These are phyloP conservation scores for Malurus splendens DNA, from an alignment of 2,797 vertebrate species.

Conservation along the genomic window DNA sequence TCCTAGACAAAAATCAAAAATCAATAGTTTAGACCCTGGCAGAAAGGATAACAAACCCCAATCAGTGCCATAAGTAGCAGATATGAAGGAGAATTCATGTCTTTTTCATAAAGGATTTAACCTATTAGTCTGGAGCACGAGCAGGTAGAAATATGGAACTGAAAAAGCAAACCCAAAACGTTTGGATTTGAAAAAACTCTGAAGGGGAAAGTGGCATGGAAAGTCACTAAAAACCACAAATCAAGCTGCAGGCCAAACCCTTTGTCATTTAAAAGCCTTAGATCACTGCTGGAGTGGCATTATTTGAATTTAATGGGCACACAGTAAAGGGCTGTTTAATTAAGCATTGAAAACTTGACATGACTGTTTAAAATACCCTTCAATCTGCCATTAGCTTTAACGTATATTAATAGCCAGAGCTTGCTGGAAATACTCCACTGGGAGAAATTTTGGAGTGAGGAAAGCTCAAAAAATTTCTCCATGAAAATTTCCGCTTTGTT, in stretches of 20 bases:
- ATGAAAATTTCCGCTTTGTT: neutral
- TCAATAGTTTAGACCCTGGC: neutral
- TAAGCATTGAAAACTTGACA: neutral
- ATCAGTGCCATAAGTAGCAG: neutral
- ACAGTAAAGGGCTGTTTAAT: constrained; percentile 7
- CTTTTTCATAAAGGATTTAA: neutral
- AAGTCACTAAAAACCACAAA: neutral
- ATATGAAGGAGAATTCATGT: neutral
- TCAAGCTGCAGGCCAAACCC: neutral
- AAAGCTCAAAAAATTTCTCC: neutral
- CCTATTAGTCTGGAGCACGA: neutral
- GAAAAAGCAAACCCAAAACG: neutral
- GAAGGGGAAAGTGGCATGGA: neutral
- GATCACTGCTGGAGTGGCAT: neutral
- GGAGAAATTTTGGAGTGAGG: neutral
- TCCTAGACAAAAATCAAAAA: neutral
- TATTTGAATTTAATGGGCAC: constrained; percentile 24
- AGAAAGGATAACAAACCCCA: neutral
- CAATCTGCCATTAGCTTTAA: neutral
- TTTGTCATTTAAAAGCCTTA: neutral
- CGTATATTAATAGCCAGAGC: neutral
- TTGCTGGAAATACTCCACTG: neutral
- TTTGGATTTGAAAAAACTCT: neutral
- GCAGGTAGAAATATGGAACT: neutral
- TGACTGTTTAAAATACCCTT: neutral